Evolutionary conservation across 2,113 vertebrate genomes (phyloP), one percentile per base, ranked within the genome.

Genomic region (Sphaerodactylus townsendi): DNA sequence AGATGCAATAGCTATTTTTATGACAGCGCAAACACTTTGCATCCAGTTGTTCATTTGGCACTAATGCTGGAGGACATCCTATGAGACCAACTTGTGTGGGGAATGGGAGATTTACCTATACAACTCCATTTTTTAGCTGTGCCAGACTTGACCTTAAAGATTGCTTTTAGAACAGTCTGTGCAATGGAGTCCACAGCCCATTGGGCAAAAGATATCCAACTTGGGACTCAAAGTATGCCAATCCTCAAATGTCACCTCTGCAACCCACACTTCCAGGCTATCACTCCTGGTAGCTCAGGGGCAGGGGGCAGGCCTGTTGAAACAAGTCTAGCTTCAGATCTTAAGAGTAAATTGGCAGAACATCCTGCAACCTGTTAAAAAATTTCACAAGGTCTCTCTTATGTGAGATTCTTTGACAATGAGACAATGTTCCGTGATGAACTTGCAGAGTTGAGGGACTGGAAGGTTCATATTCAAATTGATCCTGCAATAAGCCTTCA

Each of bases 361-460:
- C 30, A 68, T 68, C 14, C 65, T 68, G n/a, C n/a, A 68, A 14
- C n/a, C 65, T 14, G 35, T 35, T 35, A 33, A 35, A n/a, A 68
- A 15, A 33, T 33, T 33, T 15, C n/a, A 33, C 7, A n/a, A 33
- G n/a, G 14, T 3, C 30, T 5, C n/a, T n/a, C 5, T n/a, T n/a
- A 35, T 5, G n/a, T 68, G 65, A 68, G 30, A 15, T 87, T 13
- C 15, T 85, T 25, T 69, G 44, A 33, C 33, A 35, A 59, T 83
- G 81, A 28, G 1, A 48, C 85, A 11, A 70, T 87, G 14, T 89
- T 89, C 44, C 72, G 30, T 21, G 70, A 84, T n/a, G 56, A 84
- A 23, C 77, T 84, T 65, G 66, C 48, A 35, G 86, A 73, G 25
- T 70, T 87, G 30, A 53, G 48, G 46, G 77, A 82, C n/a, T n/a